Conservation (phyloP, 2,888 invertebrate genomes). For the Trissolcus japonicus region DNA sequence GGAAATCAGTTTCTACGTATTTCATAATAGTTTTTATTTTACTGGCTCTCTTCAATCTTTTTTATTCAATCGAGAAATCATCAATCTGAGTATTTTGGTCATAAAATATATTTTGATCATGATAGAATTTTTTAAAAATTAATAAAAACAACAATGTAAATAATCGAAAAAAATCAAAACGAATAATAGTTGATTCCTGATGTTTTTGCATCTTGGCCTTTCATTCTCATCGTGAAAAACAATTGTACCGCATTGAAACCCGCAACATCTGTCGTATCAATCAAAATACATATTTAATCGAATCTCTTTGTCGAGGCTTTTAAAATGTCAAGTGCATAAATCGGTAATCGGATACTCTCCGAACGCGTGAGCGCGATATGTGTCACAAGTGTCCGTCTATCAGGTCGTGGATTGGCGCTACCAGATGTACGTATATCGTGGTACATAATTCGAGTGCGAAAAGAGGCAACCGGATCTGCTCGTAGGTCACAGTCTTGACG, state of each 20-base stretch:
- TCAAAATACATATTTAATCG: conserved; percentile 43
- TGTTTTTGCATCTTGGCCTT: too few species aligned
- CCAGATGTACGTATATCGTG: conserved; percentile 53
- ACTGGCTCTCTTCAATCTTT: too few species aligned
- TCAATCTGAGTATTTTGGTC: too few species aligned
- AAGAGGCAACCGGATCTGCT: conserved; percentile 55
- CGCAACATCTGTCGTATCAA: conserved; percentile 38
- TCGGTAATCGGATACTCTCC: conserved; percentile 43
- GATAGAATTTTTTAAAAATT: too few species aligned
- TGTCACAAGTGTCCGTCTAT: conserved; percentile 48
- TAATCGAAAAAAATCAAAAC: not conserved
- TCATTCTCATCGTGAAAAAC: not conserved
- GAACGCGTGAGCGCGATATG: conserved; percentile 38
- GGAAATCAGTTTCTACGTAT: too few species aligned
- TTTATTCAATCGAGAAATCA: too few species aligned
- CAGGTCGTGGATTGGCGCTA: conserved; percentile 36
- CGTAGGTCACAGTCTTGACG: conserved; percentile 72
- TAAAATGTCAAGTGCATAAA: conserved; percentile 47
- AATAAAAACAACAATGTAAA: not conserved
- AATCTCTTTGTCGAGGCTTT: conserved; percentile 44
- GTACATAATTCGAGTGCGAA: conserved; percentile 64
- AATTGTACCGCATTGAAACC: conserved; percentile 9
- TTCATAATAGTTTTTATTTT: not conserved
- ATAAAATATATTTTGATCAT: too few species aligned
- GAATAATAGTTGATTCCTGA: not conserved